Evolutionary conservation across 2,888 invertebrate genomes (phyloP).

Genomic region (Drepana falcataria): DNA sequence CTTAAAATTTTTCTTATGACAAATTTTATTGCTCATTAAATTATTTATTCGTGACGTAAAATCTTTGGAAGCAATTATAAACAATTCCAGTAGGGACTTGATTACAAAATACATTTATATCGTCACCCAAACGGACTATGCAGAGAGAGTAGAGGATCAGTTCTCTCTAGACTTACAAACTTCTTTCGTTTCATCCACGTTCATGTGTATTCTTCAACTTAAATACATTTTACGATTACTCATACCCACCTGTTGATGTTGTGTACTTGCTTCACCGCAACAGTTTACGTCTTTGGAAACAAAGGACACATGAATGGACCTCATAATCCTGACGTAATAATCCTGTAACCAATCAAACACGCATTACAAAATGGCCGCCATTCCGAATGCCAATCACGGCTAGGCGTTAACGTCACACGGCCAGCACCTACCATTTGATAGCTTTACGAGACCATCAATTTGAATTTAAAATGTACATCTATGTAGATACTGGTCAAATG

Average conservation of each 20-base stretch:
- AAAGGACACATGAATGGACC: constrained; percentile 36
- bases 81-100: too few relatives aligned
- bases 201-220: too few relatives aligned
- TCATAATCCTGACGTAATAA: constrained; percentile 47
- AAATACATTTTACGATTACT: neutral
- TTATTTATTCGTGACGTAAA: too few relatives aligned
- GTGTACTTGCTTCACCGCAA: constrained; percentile 5
- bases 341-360: constrained; percentile 40
- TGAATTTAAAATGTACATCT: constrained; percentile 74
- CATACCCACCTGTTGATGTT: constrained; percentile 4
- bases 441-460: constrained; percentile 75
- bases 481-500: constrained; percentile 76
- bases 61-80: too few relatives aligned
- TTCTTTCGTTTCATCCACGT: too few relatives aligned
- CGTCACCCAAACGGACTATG: too few relatives aligned
- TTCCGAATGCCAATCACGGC: constrained; percentile 67
- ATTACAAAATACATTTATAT: too few relatives aligned
- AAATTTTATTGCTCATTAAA: too few relatives aligned
- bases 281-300: constrained; percentile 5
- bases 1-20: too few relatives aligned
- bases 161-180: too few relatives aligned
- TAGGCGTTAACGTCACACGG: constrained; percentile 56
- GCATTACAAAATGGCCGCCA: constrained; percentile 64
- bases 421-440: constrained; percentile 71
- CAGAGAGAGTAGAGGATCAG: too few relatives aligned